Conservation (phyloP, 1,140 invertebrate genomes). For the Brachionus koreanus region DNA sequence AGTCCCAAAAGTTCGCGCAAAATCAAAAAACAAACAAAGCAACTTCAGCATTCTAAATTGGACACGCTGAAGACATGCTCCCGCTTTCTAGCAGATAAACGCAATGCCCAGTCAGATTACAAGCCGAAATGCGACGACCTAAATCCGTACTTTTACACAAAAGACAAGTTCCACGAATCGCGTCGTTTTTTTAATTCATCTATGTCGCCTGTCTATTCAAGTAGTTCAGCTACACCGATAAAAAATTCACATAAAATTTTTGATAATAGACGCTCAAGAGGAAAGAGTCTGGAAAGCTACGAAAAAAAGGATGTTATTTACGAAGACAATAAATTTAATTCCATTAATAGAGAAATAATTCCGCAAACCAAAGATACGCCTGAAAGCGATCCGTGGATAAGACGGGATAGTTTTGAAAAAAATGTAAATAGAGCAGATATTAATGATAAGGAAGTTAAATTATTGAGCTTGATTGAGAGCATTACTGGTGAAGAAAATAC, state of each 20-base stretch:
- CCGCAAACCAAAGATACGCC: not conserved
- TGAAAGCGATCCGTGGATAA: not conserved
- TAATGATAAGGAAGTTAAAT: not conserved
- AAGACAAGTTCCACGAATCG: not conserved
- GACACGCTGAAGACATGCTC: slow-evolving; percentile 12
- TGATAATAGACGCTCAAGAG: not conserved
- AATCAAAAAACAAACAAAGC: not conserved
- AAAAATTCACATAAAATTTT: not conserved
- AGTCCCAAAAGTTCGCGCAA: not conserved
- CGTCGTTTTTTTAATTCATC: not conserved
- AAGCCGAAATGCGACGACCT: not conserved
- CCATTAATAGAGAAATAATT: not conserved
- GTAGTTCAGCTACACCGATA: not conserved
- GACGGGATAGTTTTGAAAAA: slow-evolving; percentile 4
- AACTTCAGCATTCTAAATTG: slow-evolving; percentile 2
- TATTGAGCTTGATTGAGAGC: not conserved
- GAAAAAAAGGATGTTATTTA: not conserved
- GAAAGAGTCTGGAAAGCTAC: slow-evolving; percentile 22
- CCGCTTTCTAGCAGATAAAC: not conserved
- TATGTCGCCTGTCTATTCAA: not conserved
- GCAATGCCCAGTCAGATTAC: slow-evolving; percentile 7
- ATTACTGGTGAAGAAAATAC: not conserved
- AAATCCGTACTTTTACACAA: not conserved
- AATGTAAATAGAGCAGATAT: slow-evolving; percentile 26
- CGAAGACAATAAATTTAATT: not conserved